Base-by-base conservation (phyloP, 1,140 invertebrate genomes). In the Lepidurus apus region DNA sequence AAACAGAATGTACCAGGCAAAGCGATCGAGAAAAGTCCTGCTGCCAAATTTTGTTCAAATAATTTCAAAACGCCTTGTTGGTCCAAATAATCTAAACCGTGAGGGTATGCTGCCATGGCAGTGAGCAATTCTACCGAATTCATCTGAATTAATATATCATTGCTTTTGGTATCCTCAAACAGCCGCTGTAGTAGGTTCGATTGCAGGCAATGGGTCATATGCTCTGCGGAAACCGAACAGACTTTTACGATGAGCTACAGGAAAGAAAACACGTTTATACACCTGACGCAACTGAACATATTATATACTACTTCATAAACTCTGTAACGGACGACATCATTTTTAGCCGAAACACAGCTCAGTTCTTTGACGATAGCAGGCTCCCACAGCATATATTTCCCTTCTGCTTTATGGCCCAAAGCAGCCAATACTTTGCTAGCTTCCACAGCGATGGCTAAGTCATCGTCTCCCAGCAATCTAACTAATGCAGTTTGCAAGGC, bases 81-180 rank as follows among this genome's bases (percentile, higher is more conserved):
- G n/a, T 47, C 65, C 17, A 82, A 24, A 6, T 74, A n/a, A 11
- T 80, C 77, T 13, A 80, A 43, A 74, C 82, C 81, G 76, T 80
- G 78, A n/a, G 78, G 65, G 11, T 79, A 77, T 21, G 78, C 82
- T 1, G 78, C 79, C 8, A 82, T 13, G 1, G 65, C 76, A 1
- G 80, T 45, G n/a, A 82, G 73, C 43, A 82, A 81, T 77, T 82
- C 82, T 43, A 82, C 76, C 11, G 80, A 80, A 74, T 82, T 82
- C 73, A 81, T 43, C 53, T 81, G 80, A 17, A 53, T 74, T 43
- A 81, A 75, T 4, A 78, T 73, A 53, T 81, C 80, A 73, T 79
- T 13, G 13, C 53, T 65, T 65, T 65, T 65, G 53, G 17, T 65
- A 21, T 65, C 53, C 21, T 65, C 9, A 17, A 65, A 65, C 4